Evolutionary conservation across 2,888 invertebrate genomes (phyloP).

Genomic region (Teleiodes luculella): DNA sequence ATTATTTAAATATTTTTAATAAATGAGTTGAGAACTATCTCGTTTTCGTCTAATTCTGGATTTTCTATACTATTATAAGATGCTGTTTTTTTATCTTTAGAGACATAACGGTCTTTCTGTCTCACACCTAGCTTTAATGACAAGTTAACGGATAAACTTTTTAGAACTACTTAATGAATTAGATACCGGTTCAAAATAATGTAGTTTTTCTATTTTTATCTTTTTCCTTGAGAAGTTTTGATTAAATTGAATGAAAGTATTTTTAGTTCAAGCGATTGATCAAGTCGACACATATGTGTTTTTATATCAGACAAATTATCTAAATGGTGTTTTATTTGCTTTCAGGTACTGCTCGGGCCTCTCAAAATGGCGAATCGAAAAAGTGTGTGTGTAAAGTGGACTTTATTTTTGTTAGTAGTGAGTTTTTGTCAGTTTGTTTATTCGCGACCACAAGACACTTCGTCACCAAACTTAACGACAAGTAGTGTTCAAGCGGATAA

Average conservation of each 20-base stretch:
- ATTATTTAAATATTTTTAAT: too few relatives aligned
- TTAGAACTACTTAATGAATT: conserved; percentile 22
- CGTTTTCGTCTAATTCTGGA: background rate
- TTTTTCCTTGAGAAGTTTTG: background rate
- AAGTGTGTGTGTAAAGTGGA: conserved; percentile 65
- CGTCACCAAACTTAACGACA: conserved; percentile 28
- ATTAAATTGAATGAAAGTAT: too few relatives aligned
- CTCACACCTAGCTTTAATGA: conserved; percentile 29
- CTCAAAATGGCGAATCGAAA: conserved; percentile 63
- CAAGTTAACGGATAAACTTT: conserved; percentile 33
- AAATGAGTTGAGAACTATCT: too few relatives aligned
- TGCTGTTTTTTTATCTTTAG: background rate
- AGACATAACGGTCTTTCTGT: conserved; percentile 28
- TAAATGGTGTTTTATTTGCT: conserved; percentile 39
- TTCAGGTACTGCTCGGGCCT: conserved; percentile 57
- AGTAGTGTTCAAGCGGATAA: conserved; percentile 42
- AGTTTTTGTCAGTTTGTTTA: conserved; percentile 52
- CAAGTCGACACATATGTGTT: too few relatives aligned
- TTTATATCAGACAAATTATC: too few relatives aligned
- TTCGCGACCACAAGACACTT: conserved; percentile 59
- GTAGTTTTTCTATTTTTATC: conserved; percentile 11
- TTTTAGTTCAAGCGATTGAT: too few relatives aligned
- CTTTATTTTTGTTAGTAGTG: conserved; percentile 65
- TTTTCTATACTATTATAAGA: background rate
- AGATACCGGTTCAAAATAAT: conserved; percentile 19